These are phyloP conservation scores for Phrynosoma platyrhinos DNA, from an alignment of 2,113 vertebrate genomes.

Conservation along the genomic window DNA sequence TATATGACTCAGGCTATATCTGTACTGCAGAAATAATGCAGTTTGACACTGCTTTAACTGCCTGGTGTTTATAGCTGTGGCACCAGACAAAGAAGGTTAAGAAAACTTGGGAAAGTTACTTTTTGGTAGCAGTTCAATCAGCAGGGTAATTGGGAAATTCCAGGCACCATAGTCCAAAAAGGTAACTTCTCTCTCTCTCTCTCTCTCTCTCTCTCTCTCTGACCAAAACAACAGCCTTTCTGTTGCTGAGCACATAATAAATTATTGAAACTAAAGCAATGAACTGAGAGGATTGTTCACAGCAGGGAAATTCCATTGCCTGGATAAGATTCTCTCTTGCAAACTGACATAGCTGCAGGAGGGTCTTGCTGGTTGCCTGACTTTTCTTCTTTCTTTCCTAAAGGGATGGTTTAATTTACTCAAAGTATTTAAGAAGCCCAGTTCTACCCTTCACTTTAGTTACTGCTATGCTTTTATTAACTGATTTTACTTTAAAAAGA, in stretches of 20 bases:
- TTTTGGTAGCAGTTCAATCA: too few species aligned
- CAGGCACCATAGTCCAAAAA: too few species aligned
- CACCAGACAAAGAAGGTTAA: too few species aligned
- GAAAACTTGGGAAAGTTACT: too few species aligned
- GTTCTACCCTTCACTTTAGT: background rate
- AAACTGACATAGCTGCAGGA: background rate
- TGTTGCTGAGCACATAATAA: slow-evolving; percentile 4
- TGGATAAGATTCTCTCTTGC: slow-evolving; percentile 1
- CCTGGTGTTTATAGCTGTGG: too few species aligned
- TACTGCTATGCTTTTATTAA: background rate
- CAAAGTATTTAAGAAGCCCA: background rate
- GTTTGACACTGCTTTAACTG: too few species aligned
- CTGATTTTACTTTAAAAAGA: background rate
- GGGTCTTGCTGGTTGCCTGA: background rate
- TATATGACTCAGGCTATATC: too few species aligned
- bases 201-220: too few species aligned
- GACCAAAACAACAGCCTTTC: background rate
- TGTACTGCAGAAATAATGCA: too few species aligned
- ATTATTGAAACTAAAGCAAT: background rate
- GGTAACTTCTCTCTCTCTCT: too few species aligned
- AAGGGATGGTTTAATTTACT: background rate
- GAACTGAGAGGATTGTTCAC: slow-evolving; percentile 27
- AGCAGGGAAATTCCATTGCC: background rate
- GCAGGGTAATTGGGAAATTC: too few species aligned
- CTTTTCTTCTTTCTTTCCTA: background rate